Base-by-base conservation (phyloP, 1,140 invertebrate species). In the Coenobita brevimanus region DNA sequence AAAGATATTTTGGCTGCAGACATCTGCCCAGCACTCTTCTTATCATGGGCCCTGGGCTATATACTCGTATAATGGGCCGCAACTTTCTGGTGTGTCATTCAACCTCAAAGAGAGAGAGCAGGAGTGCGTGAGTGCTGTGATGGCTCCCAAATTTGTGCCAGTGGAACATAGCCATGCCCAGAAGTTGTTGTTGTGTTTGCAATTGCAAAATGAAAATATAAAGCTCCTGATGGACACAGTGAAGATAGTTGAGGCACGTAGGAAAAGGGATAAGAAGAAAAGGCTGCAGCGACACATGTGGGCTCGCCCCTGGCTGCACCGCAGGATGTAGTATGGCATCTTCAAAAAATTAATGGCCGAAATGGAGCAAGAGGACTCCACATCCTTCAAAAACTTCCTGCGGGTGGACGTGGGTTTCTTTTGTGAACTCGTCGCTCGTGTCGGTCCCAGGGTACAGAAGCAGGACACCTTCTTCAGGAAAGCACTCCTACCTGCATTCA, bases 201-300 rank as follows among this genome's bases (percentile, higher is more conserved):
- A n/a, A 57, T 57, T 57, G 10, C 54, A 57, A 57, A 57, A 57
- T 57, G 64, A 69, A 30, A 69, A 69, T 57, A 57, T n/a, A 57
- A 57, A 57, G 54, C 54, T 57, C 54, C 54, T 57, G 54, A 69
- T 17, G 27, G 10, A 69, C 27, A 30, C 27, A 69, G 30, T 33
- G 30, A 71, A 71, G 2, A 30, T 30, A 57, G 54, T 57, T n/a
- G 54, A 57, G 54, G 54, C 54, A 10, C 54, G 54, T 57, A 57
- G 54, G n/a, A 57, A n/a, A 57, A 57, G 13, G 54, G n/a, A n/a
- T n/a, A 57, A 57, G 54, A 57, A 57, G 54, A 57, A 57, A 57
- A 13, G 54, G 54, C 54, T 57, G 54, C 54, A 57, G 54, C 54
- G 54, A 57, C 54, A n/a, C 54, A 57, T 57, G n/a, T 57, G 54